phyloP scores from a whole-genome alignment of 2,888 invertebrate species.

The Tryphoninae sp. region DNA sequence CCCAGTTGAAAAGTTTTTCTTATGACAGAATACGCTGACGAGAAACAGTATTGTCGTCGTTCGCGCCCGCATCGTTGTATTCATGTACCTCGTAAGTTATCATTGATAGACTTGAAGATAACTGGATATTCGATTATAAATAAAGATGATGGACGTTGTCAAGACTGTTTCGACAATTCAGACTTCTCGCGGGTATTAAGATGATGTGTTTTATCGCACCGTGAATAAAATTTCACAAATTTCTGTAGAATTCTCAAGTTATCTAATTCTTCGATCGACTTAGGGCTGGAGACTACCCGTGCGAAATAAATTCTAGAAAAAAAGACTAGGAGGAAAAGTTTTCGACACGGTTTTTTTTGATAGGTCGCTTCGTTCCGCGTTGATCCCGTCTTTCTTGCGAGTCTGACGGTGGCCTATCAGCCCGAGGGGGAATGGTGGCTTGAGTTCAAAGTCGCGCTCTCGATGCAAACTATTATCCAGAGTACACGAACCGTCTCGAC shows the following conservation, averaged over 20 bases:
- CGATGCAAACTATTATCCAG: conserved; percentile 41
- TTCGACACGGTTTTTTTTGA: no score
- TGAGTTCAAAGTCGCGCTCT: conserved; percentile 22
- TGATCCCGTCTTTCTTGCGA: conserved; percentile 21
- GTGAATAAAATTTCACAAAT: not conserved
- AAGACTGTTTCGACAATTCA: conserved; percentile 34
- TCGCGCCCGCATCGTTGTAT: not conserved
- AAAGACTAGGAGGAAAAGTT: no score
- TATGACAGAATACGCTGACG: conserved; percentile 53
- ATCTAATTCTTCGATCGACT: not conserved
- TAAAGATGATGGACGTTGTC: conserved; percentile 43
- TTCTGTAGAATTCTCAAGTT: not conserved
- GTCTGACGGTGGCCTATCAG: conserved; percentile 7
- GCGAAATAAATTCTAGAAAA: no score
- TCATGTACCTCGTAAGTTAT: conserved; percentile 24
- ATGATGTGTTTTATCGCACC: not conserved
- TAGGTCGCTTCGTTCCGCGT: not conserved
- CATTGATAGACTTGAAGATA: conserved; percentile 44
- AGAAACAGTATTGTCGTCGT: conserved; percentile 25
- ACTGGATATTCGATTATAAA: conserved; percentile 55
- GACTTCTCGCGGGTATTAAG: not conserved
- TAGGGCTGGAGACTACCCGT: no score
- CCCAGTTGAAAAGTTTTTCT: conserved; percentile 60
- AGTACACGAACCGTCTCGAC: conserved; percentile 26
- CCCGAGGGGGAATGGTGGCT: conserved; percentile 30